Percentiles rank a stretch among this genome's conserved stretches.
phyloP scores from a whole-genome alignment of 2,113 vertebrate genomes.

The Petrocephalus zakoni region DNA sequence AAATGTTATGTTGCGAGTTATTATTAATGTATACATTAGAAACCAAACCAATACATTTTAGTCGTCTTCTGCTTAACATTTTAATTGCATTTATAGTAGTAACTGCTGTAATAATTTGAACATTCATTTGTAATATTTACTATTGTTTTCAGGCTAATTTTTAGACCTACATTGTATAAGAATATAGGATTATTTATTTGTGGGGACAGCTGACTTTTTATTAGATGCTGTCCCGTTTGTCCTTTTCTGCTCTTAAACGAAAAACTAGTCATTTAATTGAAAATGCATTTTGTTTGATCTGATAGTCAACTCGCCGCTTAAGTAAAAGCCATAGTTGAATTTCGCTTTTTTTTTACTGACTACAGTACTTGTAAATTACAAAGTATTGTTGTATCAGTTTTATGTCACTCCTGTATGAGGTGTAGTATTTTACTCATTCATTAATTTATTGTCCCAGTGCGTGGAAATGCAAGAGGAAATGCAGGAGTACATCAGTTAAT shows the following conservation, averaged over 20 bases:
- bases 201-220: neutral
- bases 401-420: neutral
- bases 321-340: neutral
- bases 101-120: neutral
- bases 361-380: neutral
- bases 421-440: neutral
- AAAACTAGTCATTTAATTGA: neutral
- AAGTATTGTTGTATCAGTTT: neutral
- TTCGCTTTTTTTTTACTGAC: neutral
- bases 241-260: neutral
- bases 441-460: neutral
- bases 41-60: neutral
- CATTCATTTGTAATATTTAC: neutral
- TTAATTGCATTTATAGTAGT: neutral
- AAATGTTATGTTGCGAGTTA: neutral
- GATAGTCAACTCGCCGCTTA: neutral
- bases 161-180: neutral
- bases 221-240: neutral
- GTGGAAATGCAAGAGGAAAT: neutral
- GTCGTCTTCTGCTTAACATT: neutral
- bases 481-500: too few relatives aligned
- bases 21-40: neutral
- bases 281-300: neutral
- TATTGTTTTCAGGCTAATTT: neutral
- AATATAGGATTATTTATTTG: neutral